phyloP scores from a whole-genome alignment of 2,113 vertebrate genomes.

The human (Homo sapiens) region GRCh38 chr5:1157501-1158000 shows the following conservation, averaged over 20 bases:
- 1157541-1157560: background rate
- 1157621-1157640: background rate
- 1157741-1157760: too few relatives aligned
- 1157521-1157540: too few relatives aligned
- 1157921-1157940: too few relatives aligned
- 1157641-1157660: background rate
- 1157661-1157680: too few relatives aligned
- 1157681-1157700: too few relatives aligned
- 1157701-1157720: too few relatives aligned
- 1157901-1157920: background rate
- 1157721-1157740: too few relatives aligned
- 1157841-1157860: background rate
- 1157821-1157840: background rate
- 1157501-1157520: background rate
- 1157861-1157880: background rate
- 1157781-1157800: too few relatives aligned
- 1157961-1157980: background rate
- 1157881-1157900: background rate
- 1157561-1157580: too few relatives aligned
- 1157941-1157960: background rate
- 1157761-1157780: fast-evolving
- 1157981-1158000: background rate
- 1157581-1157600: too few relatives aligned
- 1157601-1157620: too few relatives aligned
- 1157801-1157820: too few relatives aligned